These are phyloP conservation scores for Pachypanchax playfairii DNA, from an alignment of 2,113 vertebrate species.

Conservation along the genomic window DNA sequence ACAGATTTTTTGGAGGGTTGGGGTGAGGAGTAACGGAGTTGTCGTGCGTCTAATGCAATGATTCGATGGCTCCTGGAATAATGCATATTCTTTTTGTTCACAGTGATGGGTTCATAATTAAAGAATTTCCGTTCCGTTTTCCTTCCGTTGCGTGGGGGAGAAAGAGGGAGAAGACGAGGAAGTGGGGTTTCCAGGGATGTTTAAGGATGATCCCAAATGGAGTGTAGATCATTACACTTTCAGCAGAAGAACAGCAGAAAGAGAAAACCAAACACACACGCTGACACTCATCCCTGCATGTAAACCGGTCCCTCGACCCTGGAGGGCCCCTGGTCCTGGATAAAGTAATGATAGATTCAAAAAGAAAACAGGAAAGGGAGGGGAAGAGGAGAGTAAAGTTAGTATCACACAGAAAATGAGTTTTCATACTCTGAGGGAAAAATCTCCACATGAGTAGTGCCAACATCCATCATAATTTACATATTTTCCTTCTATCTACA, in stretches of 20 bases:
- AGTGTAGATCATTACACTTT: constrained; percentile 73
- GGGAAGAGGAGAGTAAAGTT: background rate
- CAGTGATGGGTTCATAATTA: constrained; percentile 87
- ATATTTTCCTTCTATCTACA: background rate
- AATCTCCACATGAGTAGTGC: constrained; percentile 2
- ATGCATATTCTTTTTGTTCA: constrained; percentile 86
- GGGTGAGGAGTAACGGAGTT: background rate
- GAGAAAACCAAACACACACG: constrained; percentile 69
- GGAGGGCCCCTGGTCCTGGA: constrained; percentile 80
- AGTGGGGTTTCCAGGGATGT: constrained; percentile 18
- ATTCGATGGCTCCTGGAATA: constrained; percentile 83
- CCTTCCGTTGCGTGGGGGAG: constrained; percentile 56
- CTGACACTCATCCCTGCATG: constrained; percentile 60
- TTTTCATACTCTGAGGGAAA: background rate
- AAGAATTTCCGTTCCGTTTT: constrained; percentile 76
- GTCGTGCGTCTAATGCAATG: constrained; percentile 68
- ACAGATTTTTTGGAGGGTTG: background rate
- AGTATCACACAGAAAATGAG: constrained; percentile 2
- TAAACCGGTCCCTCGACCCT: constrained; percentile 63
- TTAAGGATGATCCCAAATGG: constrained; percentile 50
- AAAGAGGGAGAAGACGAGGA: background rate
- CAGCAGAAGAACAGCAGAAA: constrained; percentile 74
- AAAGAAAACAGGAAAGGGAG: background rate
- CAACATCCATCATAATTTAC: constrained; percentile 7
- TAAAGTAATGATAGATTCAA: background rate